Evolutionary conservation across 1,140 invertebrate genomes (phyloP), one percentile per base, ranked within the genome.

Genomic region (Drosophila kanapiae): DNA sequence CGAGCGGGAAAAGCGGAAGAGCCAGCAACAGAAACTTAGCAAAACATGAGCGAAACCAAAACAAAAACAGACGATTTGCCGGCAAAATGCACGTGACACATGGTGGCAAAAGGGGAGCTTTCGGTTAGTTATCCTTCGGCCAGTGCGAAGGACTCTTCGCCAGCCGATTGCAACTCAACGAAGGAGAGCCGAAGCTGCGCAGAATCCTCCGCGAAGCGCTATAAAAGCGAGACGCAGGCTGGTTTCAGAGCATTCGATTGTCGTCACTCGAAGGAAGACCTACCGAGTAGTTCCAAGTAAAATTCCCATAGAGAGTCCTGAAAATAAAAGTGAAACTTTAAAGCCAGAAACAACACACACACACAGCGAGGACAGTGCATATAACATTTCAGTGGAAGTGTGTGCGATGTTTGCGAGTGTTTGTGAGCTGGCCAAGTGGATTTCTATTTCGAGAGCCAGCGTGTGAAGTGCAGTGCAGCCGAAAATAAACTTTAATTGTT

Each of bases 11-110:
- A 54, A 67, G 57, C 42, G 63, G 59, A 37, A 59, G 47, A 48
- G 49, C 35, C 31, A 60, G 70, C 49, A 71, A 58, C 62, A 53
- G 61, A 48, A 74, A 84, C 64, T 65, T 71, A 49, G 45, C 75
- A 81, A 64, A 71, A 62, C 70, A 65, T 65, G 13, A 43, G 47
- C 43, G 60, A 78, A 90, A 88, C 80, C 84, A 90, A 90, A 88
- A 88, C 84, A 88, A 88, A 88, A 87, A 87, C 84, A 88, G 54
- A 78, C 74, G 62, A 80, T 71, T 80, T 90, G 74, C 84, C 84
- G 84, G 84, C 84, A 84, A 84, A 88, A 75, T 79, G 70, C 85
- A 88, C 81, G 81, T 85, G 85, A 75, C 67, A 72, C 29, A 9
- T 18, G 35, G 16, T n/a, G 27, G 38, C 48, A 9, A 10, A 9